phyloP scores from a whole-genome alignment of 2,113 vertebrate genomes.

The Gopherus flavomarginatus region DNA sequence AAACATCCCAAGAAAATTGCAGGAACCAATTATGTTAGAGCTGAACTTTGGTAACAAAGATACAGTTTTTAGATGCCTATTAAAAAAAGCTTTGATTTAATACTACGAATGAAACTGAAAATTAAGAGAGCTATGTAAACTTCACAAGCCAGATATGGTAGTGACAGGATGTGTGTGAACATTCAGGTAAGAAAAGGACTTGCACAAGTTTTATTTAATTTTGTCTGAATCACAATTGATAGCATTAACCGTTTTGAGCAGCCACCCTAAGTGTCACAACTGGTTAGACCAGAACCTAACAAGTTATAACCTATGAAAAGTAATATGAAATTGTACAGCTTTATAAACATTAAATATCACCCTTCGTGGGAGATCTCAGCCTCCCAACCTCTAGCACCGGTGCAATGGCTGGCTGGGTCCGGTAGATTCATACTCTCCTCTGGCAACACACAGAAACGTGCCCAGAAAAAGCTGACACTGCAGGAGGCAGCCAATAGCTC shows the following conservation, averaged over 20 bases:
- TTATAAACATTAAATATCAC: neutral
- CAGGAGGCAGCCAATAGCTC: neutral
- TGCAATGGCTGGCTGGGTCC: neutral
- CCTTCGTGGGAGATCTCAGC: accelerated
- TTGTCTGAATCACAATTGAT: neutral
- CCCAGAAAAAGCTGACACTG: neutral
- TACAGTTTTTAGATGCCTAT: neutral
- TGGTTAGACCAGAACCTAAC: neutral
- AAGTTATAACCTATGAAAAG: neutral
- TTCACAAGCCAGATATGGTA: neutral
- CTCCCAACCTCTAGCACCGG: neutral
- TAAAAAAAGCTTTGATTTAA: neutral
- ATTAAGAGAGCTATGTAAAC: neutral
- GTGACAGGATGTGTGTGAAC: neutral
- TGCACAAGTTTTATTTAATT: neutral
- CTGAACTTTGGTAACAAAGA: neutral
- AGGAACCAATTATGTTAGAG: neutral
- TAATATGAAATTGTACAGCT: neutral
- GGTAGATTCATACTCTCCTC: neutral
- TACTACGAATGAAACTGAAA: neutral
- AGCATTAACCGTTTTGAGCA: neutral
- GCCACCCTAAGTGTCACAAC: neutral
- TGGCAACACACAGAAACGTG: neutral
- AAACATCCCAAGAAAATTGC: neutral
- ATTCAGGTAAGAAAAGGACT: neutral